Percentiles rank a stretch among this genome's conserved stretches.
phyloP scores from a whole-genome alignment of 2,113 vertebrate species.

The Baryphthengus martii region DNA sequence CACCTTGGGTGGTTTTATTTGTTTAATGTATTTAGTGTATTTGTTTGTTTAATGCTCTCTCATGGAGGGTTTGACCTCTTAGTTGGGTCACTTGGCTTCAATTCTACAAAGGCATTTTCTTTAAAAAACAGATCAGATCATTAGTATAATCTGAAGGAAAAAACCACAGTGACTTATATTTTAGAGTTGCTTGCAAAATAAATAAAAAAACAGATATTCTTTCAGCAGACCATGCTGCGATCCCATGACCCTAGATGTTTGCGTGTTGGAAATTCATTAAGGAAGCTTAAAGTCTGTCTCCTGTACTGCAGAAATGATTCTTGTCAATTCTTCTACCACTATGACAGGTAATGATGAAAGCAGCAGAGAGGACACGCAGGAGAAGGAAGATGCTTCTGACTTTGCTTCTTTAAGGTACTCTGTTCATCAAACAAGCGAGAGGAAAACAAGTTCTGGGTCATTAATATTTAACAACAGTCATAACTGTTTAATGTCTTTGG shows the following conservation, averaged over 20 bases:
- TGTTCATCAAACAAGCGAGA: constrained; percentile 11
- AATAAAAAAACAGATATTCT: not conserved
- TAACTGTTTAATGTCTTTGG: constrained; percentile 24
- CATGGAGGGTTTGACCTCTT: not conserved
- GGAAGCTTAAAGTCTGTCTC: constrained; percentile 17
- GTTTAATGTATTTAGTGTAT: too few relatives aligned
- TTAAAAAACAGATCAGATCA: not conserved
- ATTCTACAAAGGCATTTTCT: not conserved
- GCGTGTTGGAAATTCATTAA: not conserved
- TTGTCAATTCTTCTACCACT: not conserved
- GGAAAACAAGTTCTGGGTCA: not conserved
- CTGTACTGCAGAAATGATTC: not conserved
- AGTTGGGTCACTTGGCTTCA: not conserved
- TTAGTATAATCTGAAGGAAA: not conserved
- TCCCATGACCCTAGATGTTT: not conserved
- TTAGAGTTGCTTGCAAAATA: constrained; percentile 26
- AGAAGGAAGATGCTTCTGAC: not conserved
- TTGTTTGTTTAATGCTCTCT: not conserved
- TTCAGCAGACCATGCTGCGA: not conserved
- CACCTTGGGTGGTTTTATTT: not conserved
- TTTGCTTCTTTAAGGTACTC: constrained; percentile 28
- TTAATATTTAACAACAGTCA: not conserved
- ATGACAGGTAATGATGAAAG: not conserved
- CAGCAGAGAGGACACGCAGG: not conserved
- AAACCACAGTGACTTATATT: not conserved